Conservation (phyloP, 1,140 invertebrate genomes). For the Tetragonula clypearis region DNA sequence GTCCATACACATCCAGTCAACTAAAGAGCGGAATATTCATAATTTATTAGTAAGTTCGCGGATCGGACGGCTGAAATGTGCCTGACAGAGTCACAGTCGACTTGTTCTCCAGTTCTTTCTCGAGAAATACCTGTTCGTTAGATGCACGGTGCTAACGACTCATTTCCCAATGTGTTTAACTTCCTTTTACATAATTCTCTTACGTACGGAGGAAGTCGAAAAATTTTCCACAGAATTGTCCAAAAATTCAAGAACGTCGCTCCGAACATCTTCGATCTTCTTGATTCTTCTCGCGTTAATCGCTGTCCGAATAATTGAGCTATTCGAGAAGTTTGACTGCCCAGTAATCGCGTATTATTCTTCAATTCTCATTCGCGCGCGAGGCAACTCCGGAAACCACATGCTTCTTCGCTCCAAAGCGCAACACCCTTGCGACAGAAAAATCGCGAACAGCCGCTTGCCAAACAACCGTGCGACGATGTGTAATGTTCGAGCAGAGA, state of each 20-base stretch:
- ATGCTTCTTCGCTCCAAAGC: too few relatives aligned
- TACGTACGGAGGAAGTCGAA: neutral
- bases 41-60: conserved; percentile 34
- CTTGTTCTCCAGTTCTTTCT: neutral
- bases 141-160: neutral
- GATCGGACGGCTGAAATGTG: conserved; percentile 18
- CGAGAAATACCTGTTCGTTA: neutral
- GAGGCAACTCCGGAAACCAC: too few relatives aligned
- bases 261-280: neutral
- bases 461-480: conserved; percentile 45
- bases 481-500: conserved; percentile 55
- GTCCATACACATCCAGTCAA: conserved; percentile 30
- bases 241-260: neutral
- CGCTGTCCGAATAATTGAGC: too few relatives aligned
- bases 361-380: too few relatives aligned
- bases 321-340: too few relatives aligned
- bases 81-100: neutral
- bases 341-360: too few relatives aligned
- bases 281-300: too few relatives aligned
- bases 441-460: conserved; percentile 26
- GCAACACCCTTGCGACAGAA: too few relatives aligned
- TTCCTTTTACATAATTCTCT: neutral
- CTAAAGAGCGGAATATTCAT: conserved; percentile 60
- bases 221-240: neutral
- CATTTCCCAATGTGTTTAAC: neutral